Conservation (phyloP, 2,797 vertebrate genomes). For the Uromys caudimaculatus region DNA sequence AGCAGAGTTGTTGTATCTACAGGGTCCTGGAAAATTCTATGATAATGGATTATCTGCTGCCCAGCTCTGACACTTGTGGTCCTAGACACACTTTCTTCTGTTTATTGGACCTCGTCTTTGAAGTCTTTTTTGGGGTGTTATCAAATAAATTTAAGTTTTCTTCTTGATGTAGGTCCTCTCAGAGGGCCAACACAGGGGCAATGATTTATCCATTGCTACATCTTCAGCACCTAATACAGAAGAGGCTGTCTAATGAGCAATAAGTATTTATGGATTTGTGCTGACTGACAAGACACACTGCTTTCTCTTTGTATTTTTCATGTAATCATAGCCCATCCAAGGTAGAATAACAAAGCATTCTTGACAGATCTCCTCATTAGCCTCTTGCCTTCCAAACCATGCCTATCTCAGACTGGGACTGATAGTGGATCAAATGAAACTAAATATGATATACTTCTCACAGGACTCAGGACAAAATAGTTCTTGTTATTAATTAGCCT, state of each 20-base stretch:
- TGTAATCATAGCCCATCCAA: background rate
- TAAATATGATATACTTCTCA: constrained; percentile 27
- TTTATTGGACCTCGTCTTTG: background rate
- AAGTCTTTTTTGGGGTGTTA: background rate
- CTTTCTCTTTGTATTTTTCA: background rate
- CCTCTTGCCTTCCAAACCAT: background rate
- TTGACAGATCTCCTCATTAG: background rate
- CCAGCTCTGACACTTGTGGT: background rate
- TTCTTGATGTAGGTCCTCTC: background rate
- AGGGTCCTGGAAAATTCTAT: background rate
- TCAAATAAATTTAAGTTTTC: background rate
- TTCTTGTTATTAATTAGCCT: background rate
- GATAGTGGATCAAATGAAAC: constrained; percentile 34
- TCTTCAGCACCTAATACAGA: background rate
- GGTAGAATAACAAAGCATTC: background rate
- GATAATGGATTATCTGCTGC: background rate
- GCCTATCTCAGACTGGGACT: background rate
- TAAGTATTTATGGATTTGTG: background rate
- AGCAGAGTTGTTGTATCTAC: background rate
- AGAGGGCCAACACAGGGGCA: background rate
- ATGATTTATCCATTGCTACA: background rate
- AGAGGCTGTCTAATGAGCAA: background rate
- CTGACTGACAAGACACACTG: background rate
- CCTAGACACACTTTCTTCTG: background rate
- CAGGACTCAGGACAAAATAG: constrained; percentile 1